phyloP scores from a whole-genome alignment of 2,888 invertebrate species.

The Drosophila seclusa region DNA sequence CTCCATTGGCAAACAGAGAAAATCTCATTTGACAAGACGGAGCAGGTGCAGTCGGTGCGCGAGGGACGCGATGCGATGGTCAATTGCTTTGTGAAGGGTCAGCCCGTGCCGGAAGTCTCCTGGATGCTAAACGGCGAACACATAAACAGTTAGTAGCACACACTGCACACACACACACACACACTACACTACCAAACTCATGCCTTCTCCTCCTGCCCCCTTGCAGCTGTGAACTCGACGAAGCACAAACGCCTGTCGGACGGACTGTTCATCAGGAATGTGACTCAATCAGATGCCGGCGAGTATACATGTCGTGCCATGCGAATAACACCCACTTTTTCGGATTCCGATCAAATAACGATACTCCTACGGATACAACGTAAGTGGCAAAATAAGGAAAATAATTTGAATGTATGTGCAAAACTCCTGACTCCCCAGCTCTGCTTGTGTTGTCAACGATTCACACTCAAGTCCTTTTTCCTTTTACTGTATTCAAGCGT shows the following conservation, averaged over 20 bases:
- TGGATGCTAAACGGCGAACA: constrained; percentile 85
- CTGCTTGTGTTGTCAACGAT: not conserved
- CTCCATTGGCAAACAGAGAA: constrained; percentile 84
- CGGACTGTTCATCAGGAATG: constrained; percentile 86
- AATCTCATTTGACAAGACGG: constrained; percentile 86
- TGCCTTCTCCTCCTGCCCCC: not conserved
- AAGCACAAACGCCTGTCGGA: constrained; percentile 86
- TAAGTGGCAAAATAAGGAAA: constrained; percentile 84
- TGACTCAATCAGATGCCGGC: constrained; percentile 86
- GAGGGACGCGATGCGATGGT: constrained; percentile 86
- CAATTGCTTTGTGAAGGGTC: constrained; percentile 84
- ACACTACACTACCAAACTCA: not conserved
- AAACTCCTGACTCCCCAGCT: not conserved
- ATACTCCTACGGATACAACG: constrained; percentile 87
- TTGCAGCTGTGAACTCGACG: constrained; percentile 80
- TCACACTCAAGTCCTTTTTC: not conserved
- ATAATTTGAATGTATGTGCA: not conserved
- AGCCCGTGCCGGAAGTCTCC: constrained; percentile 84
- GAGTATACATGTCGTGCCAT: constrained; percentile 87
- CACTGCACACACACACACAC: not conserved
- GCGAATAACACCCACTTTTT: constrained; percentile 86
- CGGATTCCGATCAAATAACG: constrained; percentile 86
- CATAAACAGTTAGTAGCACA: constrained; percentile 81
- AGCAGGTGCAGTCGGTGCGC: constrained; percentile 85
- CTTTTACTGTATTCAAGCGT: not conserved